A percentile compares a stretch with the other conserved stretches of the same genome.
These are phyloP conservation scores for Lamprotornis superbus DNA, from an alignment of 2,113 vertebrate genomes.

Conservation along the genomic window DNA sequence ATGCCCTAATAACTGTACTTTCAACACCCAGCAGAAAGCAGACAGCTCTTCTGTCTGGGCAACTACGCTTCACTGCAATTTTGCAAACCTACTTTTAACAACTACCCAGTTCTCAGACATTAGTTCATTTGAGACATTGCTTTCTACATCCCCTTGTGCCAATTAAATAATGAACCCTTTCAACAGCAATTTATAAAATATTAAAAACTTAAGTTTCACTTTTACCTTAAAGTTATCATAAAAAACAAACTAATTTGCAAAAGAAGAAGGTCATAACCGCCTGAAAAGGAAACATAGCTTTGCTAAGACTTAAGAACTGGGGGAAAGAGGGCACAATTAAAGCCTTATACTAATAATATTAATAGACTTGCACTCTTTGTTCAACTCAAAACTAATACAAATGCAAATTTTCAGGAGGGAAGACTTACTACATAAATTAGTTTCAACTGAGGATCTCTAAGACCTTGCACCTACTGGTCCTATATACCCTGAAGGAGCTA, in stretches of 20 bases:
- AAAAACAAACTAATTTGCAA: constrained; percentile 68
- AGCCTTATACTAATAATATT: constrained; percentile 70
- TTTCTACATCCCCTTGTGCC: constrained; percentile 4
- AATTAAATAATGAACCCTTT: constrained; percentile 64
- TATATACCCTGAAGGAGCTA: constrained; percentile 59
- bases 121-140: not conserved
- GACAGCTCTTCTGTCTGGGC: not conserved
- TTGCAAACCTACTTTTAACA: constrained; percentile 5
- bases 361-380: constrained; percentile 69
- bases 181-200: constrained; percentile 57
- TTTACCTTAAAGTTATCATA: constrained; percentile 60
- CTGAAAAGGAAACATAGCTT: constrained; percentile 61
- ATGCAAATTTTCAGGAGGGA: constrained; percentile 66
- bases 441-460: constrained; percentile 61
- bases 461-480: constrained; percentile 61
- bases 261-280: constrained; percentile 53
- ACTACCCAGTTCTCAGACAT: not conserved
- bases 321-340: constrained; percentile 64
- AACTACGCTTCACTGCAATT: not conserved
- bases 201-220: constrained; percentile 58
- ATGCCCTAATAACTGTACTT: not conserved
- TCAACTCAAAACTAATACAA: constrained; percentile 69
- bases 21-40: not conserved
- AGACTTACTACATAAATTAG: constrained; percentile 65
- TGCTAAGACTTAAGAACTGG: constrained; percentile 48